Base-by-base conservation (phyloP, 2,797 vertebrate species). In the Mareca strepera region DNA sequence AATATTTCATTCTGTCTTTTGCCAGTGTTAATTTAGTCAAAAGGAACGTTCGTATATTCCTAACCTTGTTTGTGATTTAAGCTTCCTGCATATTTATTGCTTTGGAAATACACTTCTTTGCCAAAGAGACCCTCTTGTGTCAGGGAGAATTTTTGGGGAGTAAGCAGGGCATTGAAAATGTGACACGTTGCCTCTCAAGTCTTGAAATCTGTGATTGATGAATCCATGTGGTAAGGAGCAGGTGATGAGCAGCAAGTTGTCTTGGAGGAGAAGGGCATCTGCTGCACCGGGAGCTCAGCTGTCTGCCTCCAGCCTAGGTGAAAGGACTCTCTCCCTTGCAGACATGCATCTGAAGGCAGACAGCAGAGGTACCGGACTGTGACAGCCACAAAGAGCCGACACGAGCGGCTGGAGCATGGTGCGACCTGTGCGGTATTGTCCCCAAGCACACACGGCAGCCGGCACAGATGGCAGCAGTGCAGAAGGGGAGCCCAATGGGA, bases 1-100 rank as follows among this genome's bases (percentile, higher is more conserved):
- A 78, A 73, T 97, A 95, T 92, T 98, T 97, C 85, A 88, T 97
- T 93, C 90, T 87, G 22, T 69, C 52, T 90, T 96, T 93, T 58
- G 73, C 88, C 6, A 7, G 17, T 50, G 15, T 69, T 66, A 48
- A 88, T 82, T 77, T 72, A 66, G 31, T 53, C 14, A n/a, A 75
- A 94, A 86, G 80, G 88, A 68, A 11, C 14, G 14, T 64, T 85
- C 17, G 26, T 11, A 1, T 84, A 28, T 91, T 89, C 63, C 62
- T 81, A 84, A 50, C 9, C 26, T 86, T 89, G 43, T 21, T 84
- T 62, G 73, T 88, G 48, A 74, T 78, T 93, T 86, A 91, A 80
- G 7, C 16, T 67, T 46, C 33, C n/a, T n/a, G 43, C 8, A 56
- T 87, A n/a, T 73, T 60, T 94, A 53, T 75, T 90, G 92, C 8